Percentiles rank a stretch among this genome's conserved stretches.
These are phyloP conservation scores for Sphinx pinastri DNA, from an alignment of 2,888 invertebrate genomes.

Conservation along the genomic window DNA sequence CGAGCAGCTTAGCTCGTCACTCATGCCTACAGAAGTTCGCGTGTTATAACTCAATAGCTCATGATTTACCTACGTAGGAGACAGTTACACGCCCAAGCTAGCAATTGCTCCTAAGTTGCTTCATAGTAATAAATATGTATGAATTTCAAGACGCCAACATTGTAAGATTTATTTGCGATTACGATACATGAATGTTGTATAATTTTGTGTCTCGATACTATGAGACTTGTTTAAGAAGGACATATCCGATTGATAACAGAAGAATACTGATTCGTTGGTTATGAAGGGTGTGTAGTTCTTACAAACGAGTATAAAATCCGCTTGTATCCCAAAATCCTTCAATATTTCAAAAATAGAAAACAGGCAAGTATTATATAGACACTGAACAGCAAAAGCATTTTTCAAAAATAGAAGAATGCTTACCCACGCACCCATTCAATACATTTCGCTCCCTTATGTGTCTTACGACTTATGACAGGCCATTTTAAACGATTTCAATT, in stretches of 20 bases:
- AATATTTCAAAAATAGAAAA: too few relatives aligned
- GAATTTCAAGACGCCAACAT: constrained; percentile 5
- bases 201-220: constrained; percentile 1
- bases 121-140: constrained; percentile 14
- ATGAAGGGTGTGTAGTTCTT: background rate
- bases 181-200: background rate
- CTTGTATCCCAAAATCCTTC: too few relatives aligned
- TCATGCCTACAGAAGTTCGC: constrained; percentile 60
- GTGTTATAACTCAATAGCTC: constrained; percentile 55
- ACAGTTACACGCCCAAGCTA: background rate
- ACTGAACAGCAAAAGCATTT: background rate
- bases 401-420: background rate
- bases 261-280: background rate
- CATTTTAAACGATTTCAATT: constrained; percentile 18
- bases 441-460: background rate
- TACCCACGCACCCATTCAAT: background rate
- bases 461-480: background rate
- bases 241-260: too few relatives aligned
- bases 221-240: background rate
- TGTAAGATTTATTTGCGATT: constrained; percentile 11
- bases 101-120: background rate
- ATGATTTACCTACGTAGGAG: constrained; percentile 50
- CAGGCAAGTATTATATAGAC: background rate
- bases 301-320: too few relatives aligned
- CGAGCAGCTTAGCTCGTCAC: constrained; percentile 54